Evolutionary conservation across 2,797 vertebrate genomes (phyloP), one percentile per base, ranked within the genome.

Genomic region (Argya squamiceps): DNA sequence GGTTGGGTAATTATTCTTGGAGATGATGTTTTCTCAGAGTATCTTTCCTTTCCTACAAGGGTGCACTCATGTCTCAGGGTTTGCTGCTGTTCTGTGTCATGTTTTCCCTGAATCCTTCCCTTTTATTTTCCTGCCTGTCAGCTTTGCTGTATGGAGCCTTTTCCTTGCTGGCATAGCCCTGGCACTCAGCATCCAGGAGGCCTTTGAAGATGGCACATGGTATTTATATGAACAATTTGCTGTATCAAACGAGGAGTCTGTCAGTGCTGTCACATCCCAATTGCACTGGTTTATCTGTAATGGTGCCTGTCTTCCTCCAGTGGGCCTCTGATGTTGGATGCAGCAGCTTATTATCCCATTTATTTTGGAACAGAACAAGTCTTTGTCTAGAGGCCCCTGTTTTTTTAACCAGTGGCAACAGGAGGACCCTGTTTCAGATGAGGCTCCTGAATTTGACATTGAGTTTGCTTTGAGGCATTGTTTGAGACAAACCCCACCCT

Each of bases 151-250:
- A 13, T 9, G 1, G 37, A 71, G 58, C 6, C 29, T 55, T 11
- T 44, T 49, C 74, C 6, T 1, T 7, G 69, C 93, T 73, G 75
- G 56, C 71, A 5, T 43, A 82, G 81, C 55, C 63, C 78, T n/a
- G 63, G 87, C 74, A 89, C 0, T 37, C 70, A 34, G 59, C 67
- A 6, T 12, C 3, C 2, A 21, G 50, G 1, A 59, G 56, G 36
- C 84, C 87, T 97, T 95, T 96, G 96, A 97, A 93, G 95, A 8
- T 14, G 78, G 68, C 65, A 82, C 70, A 15, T 22, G 17, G 60
- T 65, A 37, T 80, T 89, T 62, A 53, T 37, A 9, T 1, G 56
- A 91, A 36, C 91, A 77, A 95, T 95, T 89, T 91, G 68, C 82
- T 70, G 88, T 49, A 83, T 88, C 87, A 93, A 85, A 93, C 0